Evolutionary conservation across 2,113 vertebrate species (phyloP).

Genomic region (Echinops telfairi): DNA sequence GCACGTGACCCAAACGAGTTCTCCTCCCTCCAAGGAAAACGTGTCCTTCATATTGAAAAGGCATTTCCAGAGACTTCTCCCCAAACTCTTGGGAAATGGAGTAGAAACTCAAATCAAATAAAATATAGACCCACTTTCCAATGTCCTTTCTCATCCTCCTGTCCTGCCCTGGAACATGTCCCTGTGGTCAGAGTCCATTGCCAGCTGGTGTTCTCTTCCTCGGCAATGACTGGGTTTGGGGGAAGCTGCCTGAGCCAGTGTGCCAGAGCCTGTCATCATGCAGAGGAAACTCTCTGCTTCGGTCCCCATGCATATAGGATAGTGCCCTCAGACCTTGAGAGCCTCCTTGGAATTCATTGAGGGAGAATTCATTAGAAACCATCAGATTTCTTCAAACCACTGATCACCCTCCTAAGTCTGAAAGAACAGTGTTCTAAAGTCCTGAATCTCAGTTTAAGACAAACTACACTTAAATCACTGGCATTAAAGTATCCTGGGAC

Average conservation of each 20-base stretch:
- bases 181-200: neutral
- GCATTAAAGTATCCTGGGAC: neutral
- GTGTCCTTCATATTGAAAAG: constrained; percentile 48
- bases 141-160: neutral
- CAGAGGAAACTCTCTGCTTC: neutral
- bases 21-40: constrained; percentile 29
- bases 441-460: neutral
- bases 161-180: neutral
- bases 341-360: neutral
- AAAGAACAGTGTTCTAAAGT: neutral
- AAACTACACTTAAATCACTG: neutral
- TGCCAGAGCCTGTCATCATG: neutral
- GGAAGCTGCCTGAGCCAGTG: neutral
- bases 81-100: constrained; percentile 5
- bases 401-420: neutral
- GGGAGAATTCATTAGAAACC: neutral
- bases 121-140: constrained; percentile 3
- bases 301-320: neutral
- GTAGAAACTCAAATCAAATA: constrained; percentile 21
- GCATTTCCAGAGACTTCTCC: constrained; percentile 41
- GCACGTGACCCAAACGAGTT: neutral
- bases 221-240: neutral
- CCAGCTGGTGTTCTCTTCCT: neutral
- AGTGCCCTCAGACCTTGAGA: neutral
- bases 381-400: constrained; percentile 20